Base-by-base conservation (phyloP, 2,888 invertebrate species). In the Camptogramma bilineatum region DNA sequence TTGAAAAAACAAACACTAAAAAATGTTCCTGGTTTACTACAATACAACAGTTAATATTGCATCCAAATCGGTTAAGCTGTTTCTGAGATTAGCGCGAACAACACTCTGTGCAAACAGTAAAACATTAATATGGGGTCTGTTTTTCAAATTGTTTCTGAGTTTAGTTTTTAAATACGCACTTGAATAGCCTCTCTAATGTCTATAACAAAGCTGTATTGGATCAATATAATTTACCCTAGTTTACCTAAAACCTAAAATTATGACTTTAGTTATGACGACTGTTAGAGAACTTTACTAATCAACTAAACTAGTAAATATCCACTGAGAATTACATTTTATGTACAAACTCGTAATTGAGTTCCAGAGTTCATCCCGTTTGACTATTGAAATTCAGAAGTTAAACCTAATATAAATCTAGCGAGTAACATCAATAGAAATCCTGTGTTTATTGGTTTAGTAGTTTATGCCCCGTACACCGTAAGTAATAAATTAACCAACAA, bases 211-310 rank as follows among this genome's bases (percentile, higher is more conserved):
- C 50, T 57, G 46, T 18, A 3, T 51, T 21, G 13, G 39, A 56
- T 55, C 62, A 51, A 62, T 62, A 62, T 46, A 51, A 55, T 28
- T 50, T 53, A 46, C 47, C 21, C 53, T 58, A 39, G 16, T 31
- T 21, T 58, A 57, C 44, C 55, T 56, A 31, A 64, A 61, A 52
- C 60, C 44, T 56, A 39, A 52, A 60, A 56, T 55, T 52, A 61
- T 50, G 50, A 44, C 28, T 48, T 31, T 48, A 64, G 52, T 50
- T 61, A 52, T 65, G 48, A 57, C 56, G 47, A 21, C 21, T 56
- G 60, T 60, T 61, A 48, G 47, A 19, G 21, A 65, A 65, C 61
- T 65, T 52, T 57, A 57, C 56, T 56, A 59, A 60, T 60, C 56
- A 61, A 57, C 44, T 52, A 24, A 64, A 56, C 54, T 39, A 56